Base-by-base conservation (phyloP, 2,797 vertebrate genomes). In the Pseudomugil tenellus region DNA sequence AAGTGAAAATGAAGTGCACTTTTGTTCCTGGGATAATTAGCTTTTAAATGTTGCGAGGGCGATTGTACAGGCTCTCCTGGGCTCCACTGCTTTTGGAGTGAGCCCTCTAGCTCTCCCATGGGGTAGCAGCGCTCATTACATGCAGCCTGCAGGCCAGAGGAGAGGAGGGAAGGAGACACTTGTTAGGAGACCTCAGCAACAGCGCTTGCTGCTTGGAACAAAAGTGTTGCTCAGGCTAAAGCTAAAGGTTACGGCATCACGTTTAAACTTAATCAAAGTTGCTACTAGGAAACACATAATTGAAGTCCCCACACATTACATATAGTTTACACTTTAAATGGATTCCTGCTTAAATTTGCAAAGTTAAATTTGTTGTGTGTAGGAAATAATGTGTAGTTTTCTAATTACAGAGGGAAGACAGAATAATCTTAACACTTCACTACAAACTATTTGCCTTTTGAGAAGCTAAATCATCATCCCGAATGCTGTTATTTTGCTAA, bases 1-100 rank as follows among this genome's bases (percentile, higher is more conserved):
- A 93, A 94, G 93, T 94, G 93, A 94, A 94, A 94, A 94, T 93
- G 94, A 94, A 94, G 91, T 93, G 89, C 85, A 91, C 90, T 93
- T 93, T 94, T 95, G 93, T 94, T 94, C 79, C 84, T 70, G 87
- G 87, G 92, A 92, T 94, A 94, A 95, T 94, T 92, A 92, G 92
- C 83, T 89, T 92, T 93, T 91, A 93, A 93, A 91, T 92, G 91
- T 92, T 87, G 88, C 54, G 41, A 83, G 87, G 89, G 85, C 89
- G 89, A 89, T 83, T 87, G 88, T 81, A 80, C 59, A 80, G 87
- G 85, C 87, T 82, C 86, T 86, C 87, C 79, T 81, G 87, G 83
- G 85, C 80, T 79, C 84, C n/a, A 37, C 71, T 71, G 80, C 77
- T 81, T 26, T 83, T 84, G 83, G 87, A 94, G 89, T 83, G 90